phyloP scores from a whole-genome alignment of 2,888 invertebrate species.

The Dorcus parallelipipedus region DNA sequence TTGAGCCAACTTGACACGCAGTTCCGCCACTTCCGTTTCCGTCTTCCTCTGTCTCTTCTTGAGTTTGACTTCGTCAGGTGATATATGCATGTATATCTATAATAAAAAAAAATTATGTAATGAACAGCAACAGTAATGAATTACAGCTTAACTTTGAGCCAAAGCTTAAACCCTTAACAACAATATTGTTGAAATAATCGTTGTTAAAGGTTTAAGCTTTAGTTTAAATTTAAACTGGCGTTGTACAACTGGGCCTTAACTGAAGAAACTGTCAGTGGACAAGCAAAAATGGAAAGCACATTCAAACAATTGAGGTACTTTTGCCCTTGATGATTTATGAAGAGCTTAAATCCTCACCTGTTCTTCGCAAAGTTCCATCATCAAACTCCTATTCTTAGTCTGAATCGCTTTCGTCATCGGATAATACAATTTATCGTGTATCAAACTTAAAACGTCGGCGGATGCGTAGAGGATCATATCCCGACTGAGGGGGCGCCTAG shows the following conservation, averaged over 20 bases:
- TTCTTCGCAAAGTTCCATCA: constrained; percentile 83
- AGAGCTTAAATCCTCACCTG: constrained; percentile 50
- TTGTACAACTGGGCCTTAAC: no score
- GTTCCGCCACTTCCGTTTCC: constrained; percentile 84
- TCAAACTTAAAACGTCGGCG: constrained; percentile 81
- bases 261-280: no score
- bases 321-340: no score
- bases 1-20: constrained; percentile 76
- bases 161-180: no score
- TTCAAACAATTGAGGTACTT: no score
- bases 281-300: no score
- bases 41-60: constrained; percentile 88
- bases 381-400: constrained; percentile 66
- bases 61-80: constrained; percentile 79
- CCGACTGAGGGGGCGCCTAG: constrained; percentile 79
- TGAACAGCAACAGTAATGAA: no score
- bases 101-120: constrained; percentile 10
- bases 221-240: no score
- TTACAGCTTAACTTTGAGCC: no score
- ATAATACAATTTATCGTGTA: constrained; percentile 80
- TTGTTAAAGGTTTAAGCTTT: no score
- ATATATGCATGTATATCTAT: constrained; percentile 73
- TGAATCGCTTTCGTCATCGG: constrained; percentile 69
- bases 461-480: constrained; percentile 92
- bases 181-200: no score